A percentile compares a stretch with the other conserved stretches of the same genome.
phyloP scores from a whole-genome alignment of 2,888 invertebrate species.

The Aethes cnicana region DNA sequence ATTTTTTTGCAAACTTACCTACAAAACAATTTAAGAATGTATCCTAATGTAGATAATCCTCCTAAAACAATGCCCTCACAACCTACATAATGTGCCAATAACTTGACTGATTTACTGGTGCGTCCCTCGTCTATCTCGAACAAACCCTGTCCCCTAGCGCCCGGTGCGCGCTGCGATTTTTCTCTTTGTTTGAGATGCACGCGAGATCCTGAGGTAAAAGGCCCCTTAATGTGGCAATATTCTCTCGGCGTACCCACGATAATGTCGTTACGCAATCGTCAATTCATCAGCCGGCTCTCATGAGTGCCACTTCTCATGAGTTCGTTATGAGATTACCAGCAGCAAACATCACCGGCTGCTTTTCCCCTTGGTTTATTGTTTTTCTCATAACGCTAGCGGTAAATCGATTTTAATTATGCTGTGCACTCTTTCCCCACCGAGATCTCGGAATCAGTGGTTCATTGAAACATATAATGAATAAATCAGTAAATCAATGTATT shows the following conservation, averaged over 20 bases:
- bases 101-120: slow-evolving; percentile 21
- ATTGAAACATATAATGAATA: background rate
- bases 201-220: slow-evolving; percentile 42
- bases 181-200: slow-evolving; percentile 43
- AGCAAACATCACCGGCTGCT: slow-evolving; percentile 39
- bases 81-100: slow-evolving; percentile 8
- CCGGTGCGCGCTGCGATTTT: slow-evolving; percentile 22
- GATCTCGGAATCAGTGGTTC: background rate
- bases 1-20: no score
- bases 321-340: slow-evolving; percentile 49
- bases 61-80: background rate
- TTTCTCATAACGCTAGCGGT: slow-evolving; percentile 5
- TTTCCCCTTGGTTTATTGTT: slow-evolving; percentile 23
- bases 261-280: slow-evolving; percentile 53
- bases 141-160: slow-evolving; percentile 2
- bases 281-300: slow-evolving; percentile 51
- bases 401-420: background rate
- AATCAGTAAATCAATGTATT: background rate
- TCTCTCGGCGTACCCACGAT: slow-evolving; percentile 43
- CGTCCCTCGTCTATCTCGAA: slow-evolving; percentile 9
- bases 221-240: slow-evolving; percentile 41
- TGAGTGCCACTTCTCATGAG: slow-evolving; percentile 56
- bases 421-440: background rate
- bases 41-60: slow-evolving; percentile 4
- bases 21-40: no score